Evolutionary conservation across 2,888 invertebrate genomes (phyloP).

Genomic region (Blastobasis lacticolella): DNA sequence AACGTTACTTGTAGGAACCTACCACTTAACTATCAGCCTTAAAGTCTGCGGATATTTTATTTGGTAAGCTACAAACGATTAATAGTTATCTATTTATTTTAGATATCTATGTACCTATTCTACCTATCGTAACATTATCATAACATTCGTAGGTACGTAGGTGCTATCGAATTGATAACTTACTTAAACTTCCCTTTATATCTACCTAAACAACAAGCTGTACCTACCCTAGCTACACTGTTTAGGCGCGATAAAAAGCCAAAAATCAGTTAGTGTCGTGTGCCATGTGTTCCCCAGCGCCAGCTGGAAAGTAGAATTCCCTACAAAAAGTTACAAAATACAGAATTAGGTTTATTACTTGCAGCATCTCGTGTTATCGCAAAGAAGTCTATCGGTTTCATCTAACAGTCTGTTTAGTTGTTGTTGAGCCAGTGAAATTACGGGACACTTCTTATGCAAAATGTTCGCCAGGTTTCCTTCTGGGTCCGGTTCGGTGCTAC

Average conservation of each 20-base stretch:
- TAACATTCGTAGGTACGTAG: background rate
- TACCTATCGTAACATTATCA: background rate
- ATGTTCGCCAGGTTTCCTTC: constrained; percentile 53
- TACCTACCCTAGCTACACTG: too few species aligned
- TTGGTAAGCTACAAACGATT: too few species aligned
- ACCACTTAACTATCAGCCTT: too few species aligned
- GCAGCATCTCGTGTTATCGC: constrained; percentile 44
- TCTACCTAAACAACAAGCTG: too few species aligned
- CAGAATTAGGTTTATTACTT: constrained; percentile 28
- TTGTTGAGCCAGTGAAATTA: constrained; percentile 52
- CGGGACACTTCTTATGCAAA: constrained; percentile 59
- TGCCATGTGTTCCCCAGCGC: too few species aligned
- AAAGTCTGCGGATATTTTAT: too few species aligned
- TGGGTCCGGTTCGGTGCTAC: constrained; percentile 44
- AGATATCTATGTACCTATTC: background rate
- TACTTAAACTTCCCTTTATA: too few species aligned
- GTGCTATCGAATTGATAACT: too few species aligned
- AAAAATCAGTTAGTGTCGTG: too few species aligned
- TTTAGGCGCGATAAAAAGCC: too few species aligned
- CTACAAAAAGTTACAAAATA: background rate
- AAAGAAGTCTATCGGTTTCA: constrained; percentile 48
- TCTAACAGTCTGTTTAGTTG: constrained; percentile 53
- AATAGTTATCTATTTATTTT: background rate
- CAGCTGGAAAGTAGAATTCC: too few species aligned
- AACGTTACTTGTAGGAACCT: too few species aligned